phyloP scores from a whole-genome alignment of 1,140 invertebrate genomes.

The Drosophila sechellia region DNA sequence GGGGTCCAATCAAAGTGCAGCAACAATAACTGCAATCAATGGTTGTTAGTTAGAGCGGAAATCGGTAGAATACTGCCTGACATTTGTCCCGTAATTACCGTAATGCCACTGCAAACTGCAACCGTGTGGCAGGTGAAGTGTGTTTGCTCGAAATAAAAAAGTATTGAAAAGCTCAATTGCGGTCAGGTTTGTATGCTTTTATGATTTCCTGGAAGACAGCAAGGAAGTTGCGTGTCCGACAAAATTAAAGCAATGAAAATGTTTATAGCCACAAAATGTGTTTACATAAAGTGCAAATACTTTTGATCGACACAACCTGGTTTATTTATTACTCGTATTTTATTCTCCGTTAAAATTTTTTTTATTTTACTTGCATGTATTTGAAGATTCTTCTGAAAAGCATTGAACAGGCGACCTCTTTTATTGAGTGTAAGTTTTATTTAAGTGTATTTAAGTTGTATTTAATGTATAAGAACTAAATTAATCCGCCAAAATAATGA shows the following conservation, averaged over 20 bases:
- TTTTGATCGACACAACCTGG: background rate
- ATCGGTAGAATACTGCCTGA: slow-evolving; percentile 68
- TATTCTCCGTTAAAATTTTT: background rate
- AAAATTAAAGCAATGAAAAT: slow-evolving; percentile 15
- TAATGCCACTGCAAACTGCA: slow-evolving; percentile 56
- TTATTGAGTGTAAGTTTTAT: too few species aligned
- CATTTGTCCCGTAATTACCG: slow-evolving; percentile 75
- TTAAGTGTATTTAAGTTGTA: too few species aligned
- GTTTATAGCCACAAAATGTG: slow-evolving; percentile 5
- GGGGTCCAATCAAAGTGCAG: slow-evolving; percentile 45
- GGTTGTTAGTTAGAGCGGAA: slow-evolving; percentile 75
- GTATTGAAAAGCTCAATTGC: slow-evolving; percentile 1
- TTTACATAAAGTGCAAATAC: slow-evolving; percentile 5
- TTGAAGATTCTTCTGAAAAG: background rate
- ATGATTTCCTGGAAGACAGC: slow-evolving; percentile 12
- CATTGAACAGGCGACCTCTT: too few species aligned
- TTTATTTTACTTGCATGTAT: background rate
- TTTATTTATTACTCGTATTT: background rate
- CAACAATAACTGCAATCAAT: slow-evolving; percentile 75
- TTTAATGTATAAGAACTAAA: too few species aligned
- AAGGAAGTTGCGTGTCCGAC: slow-evolving; percentile 17
- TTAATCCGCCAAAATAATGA: too few species aligned
- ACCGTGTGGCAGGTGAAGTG: slow-evolving; percentile 33
- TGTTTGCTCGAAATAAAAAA: slow-evolving; percentile 50
- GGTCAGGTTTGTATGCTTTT: slow-evolving; percentile 12